phyloP scores from a whole-genome alignment of 2,113 vertebrate genomes.

The Syrmaticus mikado region DNA sequence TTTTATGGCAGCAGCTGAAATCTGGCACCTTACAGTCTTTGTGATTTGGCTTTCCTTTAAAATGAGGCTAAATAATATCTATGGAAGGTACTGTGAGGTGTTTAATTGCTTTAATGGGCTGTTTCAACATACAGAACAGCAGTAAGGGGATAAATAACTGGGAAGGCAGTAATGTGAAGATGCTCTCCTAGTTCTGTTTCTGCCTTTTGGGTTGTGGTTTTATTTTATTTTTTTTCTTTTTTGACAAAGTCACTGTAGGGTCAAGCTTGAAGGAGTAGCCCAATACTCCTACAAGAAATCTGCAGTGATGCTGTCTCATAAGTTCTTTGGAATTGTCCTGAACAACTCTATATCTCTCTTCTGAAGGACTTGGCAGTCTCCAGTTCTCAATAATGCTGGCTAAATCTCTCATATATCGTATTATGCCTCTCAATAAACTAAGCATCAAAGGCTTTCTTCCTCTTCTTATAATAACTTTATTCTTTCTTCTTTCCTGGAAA shows the following conservation, averaged over 20 bases:
- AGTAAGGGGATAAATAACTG: background rate
- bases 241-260: background rate
- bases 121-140: background rate
- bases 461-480: background rate
- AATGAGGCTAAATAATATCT: background rate
- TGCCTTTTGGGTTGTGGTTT: background rate
- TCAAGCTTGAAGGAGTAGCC: background rate
- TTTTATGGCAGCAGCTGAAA: background rate
- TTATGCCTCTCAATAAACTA: constrained; percentile 46
- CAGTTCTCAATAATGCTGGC: constrained; percentile 5
- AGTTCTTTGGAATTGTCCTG: constrained; percentile 21
- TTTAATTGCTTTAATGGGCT: background rate
- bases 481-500: constrained; percentile 15
- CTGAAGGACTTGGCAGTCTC: constrained; percentile 29
- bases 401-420: constrained; percentile 46
- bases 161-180: background rate
- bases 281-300: background rate
- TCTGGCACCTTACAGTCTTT: background rate
- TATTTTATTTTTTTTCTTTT: background rate
- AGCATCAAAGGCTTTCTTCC: constrained; percentile 60
- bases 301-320: background rate
- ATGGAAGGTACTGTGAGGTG: background rate
- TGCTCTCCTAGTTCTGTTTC: background rate
- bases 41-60: background rate
- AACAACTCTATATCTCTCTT: background rate